A percentile compares a stretch with the other conserved stretches of the same genome.
Conservation (phyloP, 2,797 vertebrate species). For the Aselliscus stoliczkanus region DNA sequence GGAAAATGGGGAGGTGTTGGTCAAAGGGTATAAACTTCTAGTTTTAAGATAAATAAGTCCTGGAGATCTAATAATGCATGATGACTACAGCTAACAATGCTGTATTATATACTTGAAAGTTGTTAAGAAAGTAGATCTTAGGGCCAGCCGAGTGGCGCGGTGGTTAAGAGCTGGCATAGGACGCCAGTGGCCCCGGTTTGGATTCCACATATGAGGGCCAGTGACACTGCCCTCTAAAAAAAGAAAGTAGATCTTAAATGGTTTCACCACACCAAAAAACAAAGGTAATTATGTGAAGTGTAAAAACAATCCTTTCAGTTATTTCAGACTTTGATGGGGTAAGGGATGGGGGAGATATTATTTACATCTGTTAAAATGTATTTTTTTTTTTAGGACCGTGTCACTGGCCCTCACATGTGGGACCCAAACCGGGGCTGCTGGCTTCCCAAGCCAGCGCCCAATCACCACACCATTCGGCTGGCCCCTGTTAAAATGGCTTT, state of each 20-base stretch:
- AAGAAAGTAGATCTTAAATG: neutral
- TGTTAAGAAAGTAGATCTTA: too few relatives aligned
- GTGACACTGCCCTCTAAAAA: too few relatives aligned
- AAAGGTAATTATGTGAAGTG: neutral
- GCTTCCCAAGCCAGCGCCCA: too few relatives aligned
- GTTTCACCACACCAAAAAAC: neutral
- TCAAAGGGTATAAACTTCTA: neutral
- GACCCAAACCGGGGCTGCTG: too few relatives aligned
- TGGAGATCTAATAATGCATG: neutral
- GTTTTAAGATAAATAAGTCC: neutral
- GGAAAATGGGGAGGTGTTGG: neutral
- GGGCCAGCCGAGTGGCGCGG: too few relatives aligned
- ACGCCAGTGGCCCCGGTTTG: too few relatives aligned
- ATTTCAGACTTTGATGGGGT: neutral
- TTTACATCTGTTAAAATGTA: neutral
- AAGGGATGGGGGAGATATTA: neutral
- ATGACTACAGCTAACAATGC: neutral
- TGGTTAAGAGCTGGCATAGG: too few relatives aligned
- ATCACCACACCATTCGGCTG: too few relatives aligned
- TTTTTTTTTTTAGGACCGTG: too few relatives aligned
- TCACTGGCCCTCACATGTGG: too few relatives aligned
- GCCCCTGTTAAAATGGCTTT: neutral
- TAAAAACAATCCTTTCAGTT: neutral
- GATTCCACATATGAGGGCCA: too few relatives aligned
- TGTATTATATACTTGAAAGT: neutral